Evolutionary conservation across 1,140 invertebrate genomes (phyloP), one percentile per base, ranked within the genome.

Genomic region (Lasioglossum baleicum): DNA sequence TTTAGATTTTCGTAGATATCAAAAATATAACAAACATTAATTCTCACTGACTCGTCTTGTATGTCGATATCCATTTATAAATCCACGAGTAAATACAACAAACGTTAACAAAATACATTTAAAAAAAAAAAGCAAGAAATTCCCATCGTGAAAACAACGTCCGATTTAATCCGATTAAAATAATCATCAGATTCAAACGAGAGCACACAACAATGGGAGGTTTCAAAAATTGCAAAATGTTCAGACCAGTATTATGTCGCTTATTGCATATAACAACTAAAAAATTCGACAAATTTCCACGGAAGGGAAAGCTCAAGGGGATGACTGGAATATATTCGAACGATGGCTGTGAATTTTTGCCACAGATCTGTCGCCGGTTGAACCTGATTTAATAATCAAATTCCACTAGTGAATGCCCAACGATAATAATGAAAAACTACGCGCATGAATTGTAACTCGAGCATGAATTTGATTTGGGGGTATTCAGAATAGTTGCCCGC

Each of bases 381-480:
- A 67, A 76, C 35, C 56, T 40, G 66, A 69, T 76, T 76, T 69
- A 61, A 53, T 35, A 48, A 70, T 64, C 75, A 20, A 53, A 63
- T 53, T 58, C 31, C 51, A 11, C 7, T 48, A 68, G 15, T 22
- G 64, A 68, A 48, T 42, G 61, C 48, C 40, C 35, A n/a, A 48
- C 65, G 42, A 53, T 35, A 22, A 56, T 44, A 69, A 69, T 48
- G 65, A 76, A 61, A 69, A 76, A 48, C 74, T 48, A 48, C 15
- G n/a, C 8, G 63, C 31, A 66, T 69, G 58, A 67, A 67, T 69
- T 61, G 44, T 6, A 60, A 20, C 74, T 31, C 53, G 11, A 35
- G 48, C 44, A 63, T 65, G 73, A 69, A 76, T 76, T 76, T 69
- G 51, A 76, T 76, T 69, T 61, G 65, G 22, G 53, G 66, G 17